Base-by-base conservation (phyloP, 2,888 invertebrate species). In the Strigamia maritima region DNA sequence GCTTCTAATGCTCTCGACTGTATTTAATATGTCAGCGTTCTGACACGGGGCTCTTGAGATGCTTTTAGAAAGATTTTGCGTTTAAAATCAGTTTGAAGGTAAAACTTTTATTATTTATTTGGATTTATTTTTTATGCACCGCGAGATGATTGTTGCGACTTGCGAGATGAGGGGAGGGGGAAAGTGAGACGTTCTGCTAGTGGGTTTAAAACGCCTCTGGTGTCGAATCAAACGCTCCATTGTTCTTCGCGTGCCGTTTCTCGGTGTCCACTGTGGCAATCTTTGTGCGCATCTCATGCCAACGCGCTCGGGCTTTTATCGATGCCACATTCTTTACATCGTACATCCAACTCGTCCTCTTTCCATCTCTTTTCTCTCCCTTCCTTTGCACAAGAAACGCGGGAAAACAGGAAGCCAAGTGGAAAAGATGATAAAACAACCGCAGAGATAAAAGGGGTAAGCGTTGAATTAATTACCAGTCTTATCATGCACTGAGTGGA, bases 401-500 rank as follows among this genome's bases (percentile, higher is more conserved):
- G 60, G 60, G 60, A 60, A 60, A 60, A 60, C 60, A 60, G 60
- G 60, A 60, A 60, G 60, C 60, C 60, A 60, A 60, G 60, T 60
- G 60, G 60, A 60, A 60, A 24, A 60, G 60, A 60, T 60, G 60
- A 60, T 60, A 60, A 60, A 60, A 60, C 60, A 19, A 60, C 60
- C 60, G n/a, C 60, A 60, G 60, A 60, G 60, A 60, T 60, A 60
- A 60, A 49, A 60, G 60, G 60, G 60, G 60, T 60, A 60, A 60
- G 60, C 60, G 24, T 60, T 60, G 60, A 60, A 60, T 60, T 60
- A 60, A 60, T 60, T 60, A 60, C 60, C 60, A 60, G 60, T 60
- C 60, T 60, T 60, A 60, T 60, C 60, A 16, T 54, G 60, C 60
- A 60, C 7, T 44, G 40, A 60, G 60, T 60, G 60, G 60, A 60